Evolutionary conservation across 1,140 invertebrate species (phyloP).

Genomic region (Lordiphosa stackelbergi): DNA sequence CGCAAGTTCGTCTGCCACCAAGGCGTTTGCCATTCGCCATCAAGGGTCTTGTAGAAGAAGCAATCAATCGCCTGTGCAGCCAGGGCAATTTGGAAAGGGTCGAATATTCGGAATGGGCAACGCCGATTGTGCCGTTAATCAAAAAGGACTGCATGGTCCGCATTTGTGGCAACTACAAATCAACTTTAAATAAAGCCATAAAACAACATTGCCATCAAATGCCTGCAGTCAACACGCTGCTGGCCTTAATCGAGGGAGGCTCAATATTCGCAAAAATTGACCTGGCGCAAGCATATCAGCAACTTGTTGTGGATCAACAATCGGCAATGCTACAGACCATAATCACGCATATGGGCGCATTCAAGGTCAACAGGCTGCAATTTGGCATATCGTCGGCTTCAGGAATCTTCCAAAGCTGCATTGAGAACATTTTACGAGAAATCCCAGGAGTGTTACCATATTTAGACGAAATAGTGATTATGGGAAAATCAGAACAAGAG

Average conservation of each 20-base stretch:
- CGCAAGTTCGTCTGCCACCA: neutral
- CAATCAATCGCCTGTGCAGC: neutral
- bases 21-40: neutral
- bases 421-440: neutral
- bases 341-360: slow-evolving; percentile 2
- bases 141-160: too few relatives aligned
- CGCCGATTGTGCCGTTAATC: too few relatives aligned
- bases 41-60: neutral
- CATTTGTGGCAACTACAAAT: too few relatives aligned
- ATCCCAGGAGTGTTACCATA: neutral
- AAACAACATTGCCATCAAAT: slow-evolving; percentile 6
- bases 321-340: neutral
- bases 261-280: slow-evolving; percentile 6
- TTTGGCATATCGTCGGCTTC: neutral
- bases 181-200: neutral
- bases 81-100: too few relatives aligned
- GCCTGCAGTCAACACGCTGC: neutral
- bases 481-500: neutral
- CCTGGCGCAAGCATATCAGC: slow-evolving; percentile 4
- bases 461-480: too few relatives aligned
- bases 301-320: neutral
- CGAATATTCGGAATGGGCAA: neutral
- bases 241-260: slow-evolving; percentile 2
- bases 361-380: slow-evolving; percentile 2
- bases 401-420: slow-evolving; percentile 1